These are phyloP conservation scores for Sphecodes monilicornis DNA, from an alignment of 2,888 invertebrate genomes.

Conservation along the genomic window DNA sequence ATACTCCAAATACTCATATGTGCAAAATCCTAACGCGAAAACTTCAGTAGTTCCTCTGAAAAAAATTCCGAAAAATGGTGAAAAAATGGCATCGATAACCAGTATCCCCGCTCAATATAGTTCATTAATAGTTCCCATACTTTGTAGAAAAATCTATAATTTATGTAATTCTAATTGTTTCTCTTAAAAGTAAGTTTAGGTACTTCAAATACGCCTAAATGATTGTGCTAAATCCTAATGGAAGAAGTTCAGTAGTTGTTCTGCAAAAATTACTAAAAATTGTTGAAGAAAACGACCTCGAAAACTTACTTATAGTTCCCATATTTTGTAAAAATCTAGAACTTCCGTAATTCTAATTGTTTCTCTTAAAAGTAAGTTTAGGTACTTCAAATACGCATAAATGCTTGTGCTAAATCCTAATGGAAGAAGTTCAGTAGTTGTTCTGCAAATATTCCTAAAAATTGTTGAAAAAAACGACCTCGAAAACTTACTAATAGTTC, in stretches of 20 bases:
- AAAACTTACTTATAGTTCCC: too few species aligned
- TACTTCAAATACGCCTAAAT: not conserved
- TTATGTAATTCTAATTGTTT: not conserved
- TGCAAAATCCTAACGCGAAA: too few species aligned
- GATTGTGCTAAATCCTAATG: not conserved
- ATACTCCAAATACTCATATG: too few species aligned
- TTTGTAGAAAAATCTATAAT: not conserved
- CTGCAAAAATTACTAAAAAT: not conserved
- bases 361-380: too few species aligned
- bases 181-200: not conserved
- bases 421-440: not conserved
- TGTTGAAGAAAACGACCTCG: not conserved
- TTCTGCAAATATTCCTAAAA: not conserved
- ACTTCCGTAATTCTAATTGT: too few species aligned
- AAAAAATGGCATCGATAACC: not conserved
- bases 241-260: not conserved
- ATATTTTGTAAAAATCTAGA: too few species aligned
- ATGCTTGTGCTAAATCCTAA: not conserved
- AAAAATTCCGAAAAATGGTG: not conserved
- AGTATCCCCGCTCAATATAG: not conserved
- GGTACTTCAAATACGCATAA: not conserved
- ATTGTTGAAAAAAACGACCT: not conserved
- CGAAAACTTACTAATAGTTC: too few species aligned
- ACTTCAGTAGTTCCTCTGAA: not conserved
- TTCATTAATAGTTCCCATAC: not conserved